Percentiles rank a stretch among this genome's conserved stretches.
These are phyloP conservation scores for Willisornis vidua DNA, from an alignment of 2,113 vertebrate genomes.

Conservation along the genomic window DNA sequence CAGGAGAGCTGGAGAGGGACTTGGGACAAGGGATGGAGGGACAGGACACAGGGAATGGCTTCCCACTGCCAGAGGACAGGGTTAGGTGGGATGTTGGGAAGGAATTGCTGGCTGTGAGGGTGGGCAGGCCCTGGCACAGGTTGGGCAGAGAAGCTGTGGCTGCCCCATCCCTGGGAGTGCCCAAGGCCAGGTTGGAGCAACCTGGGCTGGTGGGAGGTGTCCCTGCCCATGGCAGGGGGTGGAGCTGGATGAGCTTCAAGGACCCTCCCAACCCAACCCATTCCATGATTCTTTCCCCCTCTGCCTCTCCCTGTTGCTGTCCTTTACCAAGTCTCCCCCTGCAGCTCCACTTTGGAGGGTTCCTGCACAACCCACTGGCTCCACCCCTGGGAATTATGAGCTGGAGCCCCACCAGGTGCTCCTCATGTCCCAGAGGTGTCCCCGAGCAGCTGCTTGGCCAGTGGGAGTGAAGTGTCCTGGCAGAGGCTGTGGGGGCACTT, in stretches of 20 bases:
- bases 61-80: background rate
- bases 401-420: background rate
- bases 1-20: background rate
- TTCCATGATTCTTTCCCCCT: background rate
- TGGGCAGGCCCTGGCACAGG: background rate
- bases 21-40: background rate
- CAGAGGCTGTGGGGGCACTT: background rate
- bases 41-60: background rate
- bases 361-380: background rate
- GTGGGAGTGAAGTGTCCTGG: background rate
- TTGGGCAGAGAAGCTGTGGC: background rate
- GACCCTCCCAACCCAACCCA: background rate
- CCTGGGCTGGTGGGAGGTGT: background rate
- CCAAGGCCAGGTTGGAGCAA: accelerated
- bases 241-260: accelerated
- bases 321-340: background rate
- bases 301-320: background rate
- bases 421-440: background rate
- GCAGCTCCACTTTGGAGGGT: background rate
- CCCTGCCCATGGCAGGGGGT: background rate
- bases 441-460: background rate
- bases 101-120: accelerated
- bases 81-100: background rate
- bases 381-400: background rate
- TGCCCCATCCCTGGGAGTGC: background rate